Evolutionary conservation across 2,797 vertebrate species (phyloP), one percentile per base, ranked within the genome.

Genomic region (Spondyliosoma cantharus): DNA sequence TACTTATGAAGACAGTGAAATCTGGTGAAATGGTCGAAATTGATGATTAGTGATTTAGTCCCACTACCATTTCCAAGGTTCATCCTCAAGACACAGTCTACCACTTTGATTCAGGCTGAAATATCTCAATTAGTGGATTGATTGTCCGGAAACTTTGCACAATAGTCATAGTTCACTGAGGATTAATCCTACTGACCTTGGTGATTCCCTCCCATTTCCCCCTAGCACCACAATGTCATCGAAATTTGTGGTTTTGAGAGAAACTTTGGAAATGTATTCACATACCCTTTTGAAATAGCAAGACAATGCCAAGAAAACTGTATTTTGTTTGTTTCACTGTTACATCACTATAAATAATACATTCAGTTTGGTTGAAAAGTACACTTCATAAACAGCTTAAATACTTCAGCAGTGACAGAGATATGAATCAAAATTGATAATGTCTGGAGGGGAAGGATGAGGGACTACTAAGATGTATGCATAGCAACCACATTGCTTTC

Each of bases 361-460:
- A 52, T 49, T 43, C 9, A 16, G 22, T 37, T 15, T 62, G 43
- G 83, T 48, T 53, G 24, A 76, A 57, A 64, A 24, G 12, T 43
- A 24, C 48, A 56, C 20, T 57, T 68, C 37, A 81, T 17, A 68
- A 75, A 72, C 70, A 62, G 13, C 48, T 69, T 53, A 22, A 37
- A 63, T 4, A 56, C 50, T 74, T 71, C 32, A 9, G 22, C 45
- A 2, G 22, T 58, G 60, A 52, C 42, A 68, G 8, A 43, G 60
- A 71, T 46, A 17, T 11, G 37, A 49, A 46, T 57, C 20, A 27
- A 32, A 19, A 17, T 46, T 24, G 7, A 2, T n/a, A 2, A 60
- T 59, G 48, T 43, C 20, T 4, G 8, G 29, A 52, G 25, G 20
- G 24, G 24, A 64, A 37, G 49, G 63, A 65, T 17, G 43, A 20